A percentile compares a stretch with the other conserved stretches of the same genome.
Conservation (phyloP, 1,140 invertebrate species). For the Lepidotrigona ventralis region DNA sequence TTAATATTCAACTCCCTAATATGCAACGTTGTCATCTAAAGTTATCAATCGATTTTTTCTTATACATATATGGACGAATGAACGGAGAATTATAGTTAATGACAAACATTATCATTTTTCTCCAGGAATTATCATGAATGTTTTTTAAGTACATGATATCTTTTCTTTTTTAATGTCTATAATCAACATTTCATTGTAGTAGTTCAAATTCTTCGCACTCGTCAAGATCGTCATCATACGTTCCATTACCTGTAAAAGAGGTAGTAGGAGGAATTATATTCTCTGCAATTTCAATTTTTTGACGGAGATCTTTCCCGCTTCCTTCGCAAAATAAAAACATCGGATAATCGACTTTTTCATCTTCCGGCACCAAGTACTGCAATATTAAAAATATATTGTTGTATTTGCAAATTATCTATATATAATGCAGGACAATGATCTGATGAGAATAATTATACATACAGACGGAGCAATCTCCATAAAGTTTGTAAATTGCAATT, state of each 20-base stretch:
- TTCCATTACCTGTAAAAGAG: constrained; percentile 78
- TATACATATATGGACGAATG: constrained; percentile 42
- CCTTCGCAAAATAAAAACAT: constrained; percentile 90
- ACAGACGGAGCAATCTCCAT: constrained; percentile 85
- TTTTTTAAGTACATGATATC: constrained; percentile 66
- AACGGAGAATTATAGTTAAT: constrained; percentile 39
- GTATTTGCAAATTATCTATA: too few species aligned
- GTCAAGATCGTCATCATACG: constrained; percentile 83
- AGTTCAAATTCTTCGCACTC: constrained; percentile 87
- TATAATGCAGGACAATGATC: neutral
- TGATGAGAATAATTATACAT: constrained; percentile 60
- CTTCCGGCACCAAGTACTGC: constrained; percentile 83
- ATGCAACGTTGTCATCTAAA: constrained; percentile 29
- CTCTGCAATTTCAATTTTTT: constrained; percentile 80
- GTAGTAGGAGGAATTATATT: constrained; percentile 81
- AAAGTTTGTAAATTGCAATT: constrained; percentile 89
- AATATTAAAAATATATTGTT: constrained; percentile 59
- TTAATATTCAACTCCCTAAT: constrained; percentile 28
- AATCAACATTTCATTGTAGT: constrained; percentile 57
- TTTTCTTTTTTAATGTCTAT: neutral
- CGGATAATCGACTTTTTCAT: constrained; percentile 85
- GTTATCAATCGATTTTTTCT: constrained; percentile 28
- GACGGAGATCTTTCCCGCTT: constrained; percentile 82
- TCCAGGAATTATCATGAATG: constrained; percentile 26
- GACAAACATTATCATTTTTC: constrained; percentile 19